These are phyloP conservation scores for Dicerorhinus sumatrensis DNA, from an alignment of 2,113 vertebrate species.

Conservation along the genomic window DNA sequence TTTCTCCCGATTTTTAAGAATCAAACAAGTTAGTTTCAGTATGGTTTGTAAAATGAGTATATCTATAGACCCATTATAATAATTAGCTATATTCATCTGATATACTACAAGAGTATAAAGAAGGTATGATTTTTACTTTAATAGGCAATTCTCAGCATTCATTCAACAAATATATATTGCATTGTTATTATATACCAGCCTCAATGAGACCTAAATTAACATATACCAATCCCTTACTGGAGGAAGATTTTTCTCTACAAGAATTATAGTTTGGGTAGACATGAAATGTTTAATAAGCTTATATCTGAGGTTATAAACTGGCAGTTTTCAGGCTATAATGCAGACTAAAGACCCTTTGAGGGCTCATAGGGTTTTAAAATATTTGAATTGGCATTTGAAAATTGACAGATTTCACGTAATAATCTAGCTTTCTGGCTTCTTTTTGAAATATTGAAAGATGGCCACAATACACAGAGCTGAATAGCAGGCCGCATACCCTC, in stretches of 20 bases:
- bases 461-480: not conserved
- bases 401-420: not conserved
- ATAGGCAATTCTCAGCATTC: not conserved
- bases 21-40: not conserved
- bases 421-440: not conserved
- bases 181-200: too few relatives aligned
- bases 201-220: not conserved
- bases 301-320: not conserved
- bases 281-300: not conserved
- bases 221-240: not conserved
- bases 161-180: not conserved
- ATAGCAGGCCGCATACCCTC: not conserved
- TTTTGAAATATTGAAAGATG: not conserved
- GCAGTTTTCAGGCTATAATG: not conserved
- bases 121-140: not conserved
- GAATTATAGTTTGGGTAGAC: not conserved
- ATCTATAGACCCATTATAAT: not conserved
- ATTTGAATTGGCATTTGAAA: not conserved
- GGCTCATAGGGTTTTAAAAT: rapidly evolving
- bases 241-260: not conserved
- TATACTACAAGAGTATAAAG: not conserved
- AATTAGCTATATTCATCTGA: not conserved
- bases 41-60: not conserved
- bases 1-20: not conserved
- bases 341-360: not conserved